Conservation (phyloP, 2,797 vertebrate species). For the Lagocephalus sceleratus region DNA sequence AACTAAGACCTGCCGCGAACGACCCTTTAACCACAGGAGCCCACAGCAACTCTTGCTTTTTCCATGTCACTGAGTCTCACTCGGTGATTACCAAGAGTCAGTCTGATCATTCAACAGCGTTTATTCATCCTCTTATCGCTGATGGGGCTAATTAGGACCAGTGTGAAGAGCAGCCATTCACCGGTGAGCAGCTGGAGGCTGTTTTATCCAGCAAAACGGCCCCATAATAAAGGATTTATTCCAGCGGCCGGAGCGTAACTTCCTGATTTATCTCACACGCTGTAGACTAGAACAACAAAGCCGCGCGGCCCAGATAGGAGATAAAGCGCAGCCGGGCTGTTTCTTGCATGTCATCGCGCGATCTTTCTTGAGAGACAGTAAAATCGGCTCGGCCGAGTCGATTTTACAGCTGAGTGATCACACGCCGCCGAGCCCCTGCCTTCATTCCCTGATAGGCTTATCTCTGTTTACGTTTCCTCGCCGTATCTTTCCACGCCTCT, state of each 20-base stretch:
- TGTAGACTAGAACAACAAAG: not conserved
- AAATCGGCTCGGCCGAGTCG: constrained; percentile 55
- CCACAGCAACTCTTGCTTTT: not conserved
- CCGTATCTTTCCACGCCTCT: constrained; percentile 44
- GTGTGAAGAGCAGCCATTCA: too few species aligned
- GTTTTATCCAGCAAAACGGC: constrained; percentile 15
- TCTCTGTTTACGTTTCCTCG: constrained; percentile 63
- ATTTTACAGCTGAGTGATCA: constrained; percentile 68
- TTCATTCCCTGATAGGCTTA: constrained; percentile 48
- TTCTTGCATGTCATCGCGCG: constrained; percentile 44
- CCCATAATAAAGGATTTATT: constrained; percentile 22
- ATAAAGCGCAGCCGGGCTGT: constrained; percentile 27
- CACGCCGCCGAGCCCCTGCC: constrained; percentile 19
- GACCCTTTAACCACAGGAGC: not conserved
- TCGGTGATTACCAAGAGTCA: too few species aligned
- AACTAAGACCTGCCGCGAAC: not conserved
- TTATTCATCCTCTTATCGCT: too few species aligned
- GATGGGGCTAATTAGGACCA: too few species aligned
- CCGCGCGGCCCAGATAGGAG: constrained; percentile 10
- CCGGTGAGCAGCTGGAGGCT: constrained; percentile 5
- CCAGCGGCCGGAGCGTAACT: not conserved
- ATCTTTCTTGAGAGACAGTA: constrained; percentile 43
- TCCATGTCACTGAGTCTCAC: too few species aligned
- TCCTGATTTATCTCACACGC: constrained; percentile 10
- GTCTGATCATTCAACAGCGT: too few species aligned